A percentile compares a stretch with the other conserved stretches of the same genome.
Evolutionary conservation across 2,797 vertebrate species (phyloP).

Genomic region (Ciconia nigra): DNA sequence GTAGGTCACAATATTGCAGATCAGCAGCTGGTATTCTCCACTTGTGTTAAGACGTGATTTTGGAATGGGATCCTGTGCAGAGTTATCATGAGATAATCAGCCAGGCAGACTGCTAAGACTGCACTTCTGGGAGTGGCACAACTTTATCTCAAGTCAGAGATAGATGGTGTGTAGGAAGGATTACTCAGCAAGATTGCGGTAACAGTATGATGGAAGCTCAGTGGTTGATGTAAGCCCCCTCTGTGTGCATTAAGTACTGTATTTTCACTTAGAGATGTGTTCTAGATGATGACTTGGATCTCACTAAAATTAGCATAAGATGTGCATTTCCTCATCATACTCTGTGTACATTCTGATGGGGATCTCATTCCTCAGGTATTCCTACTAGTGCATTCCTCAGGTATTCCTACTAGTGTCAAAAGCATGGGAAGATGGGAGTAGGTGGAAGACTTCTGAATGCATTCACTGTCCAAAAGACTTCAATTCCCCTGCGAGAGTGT

Average conservation of each 20-base stretch:
- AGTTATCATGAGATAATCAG: neutral
- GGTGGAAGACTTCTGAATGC: neutral
- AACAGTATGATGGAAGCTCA: neutral
- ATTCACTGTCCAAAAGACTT: neutral
- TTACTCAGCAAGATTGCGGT: neutral
- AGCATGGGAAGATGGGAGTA: neutral
- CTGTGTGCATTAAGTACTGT: neutral
- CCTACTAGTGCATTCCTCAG: neutral
- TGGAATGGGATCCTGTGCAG: neutral
- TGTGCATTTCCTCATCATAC: neutral
- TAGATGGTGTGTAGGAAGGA: neutral
- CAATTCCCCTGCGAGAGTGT: neutral
- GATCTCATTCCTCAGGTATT: neutral
- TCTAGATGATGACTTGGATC: neutral
- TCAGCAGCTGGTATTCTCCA: neutral
- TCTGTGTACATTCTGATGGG: neutral
- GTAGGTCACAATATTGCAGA: neutral
- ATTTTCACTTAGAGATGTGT: neutral
- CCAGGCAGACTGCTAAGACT: neutral
- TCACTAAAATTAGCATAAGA: neutral
- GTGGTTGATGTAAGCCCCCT: neutral
- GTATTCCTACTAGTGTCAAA: neutral
- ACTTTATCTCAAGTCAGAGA: neutral
- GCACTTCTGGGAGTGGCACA: neutral
- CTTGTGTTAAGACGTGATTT: neutral